These are phyloP conservation scores for Paedocypris micromegethes DNA, from an alignment of 2,797 vertebrate species.

Conservation along the genomic window DNA sequence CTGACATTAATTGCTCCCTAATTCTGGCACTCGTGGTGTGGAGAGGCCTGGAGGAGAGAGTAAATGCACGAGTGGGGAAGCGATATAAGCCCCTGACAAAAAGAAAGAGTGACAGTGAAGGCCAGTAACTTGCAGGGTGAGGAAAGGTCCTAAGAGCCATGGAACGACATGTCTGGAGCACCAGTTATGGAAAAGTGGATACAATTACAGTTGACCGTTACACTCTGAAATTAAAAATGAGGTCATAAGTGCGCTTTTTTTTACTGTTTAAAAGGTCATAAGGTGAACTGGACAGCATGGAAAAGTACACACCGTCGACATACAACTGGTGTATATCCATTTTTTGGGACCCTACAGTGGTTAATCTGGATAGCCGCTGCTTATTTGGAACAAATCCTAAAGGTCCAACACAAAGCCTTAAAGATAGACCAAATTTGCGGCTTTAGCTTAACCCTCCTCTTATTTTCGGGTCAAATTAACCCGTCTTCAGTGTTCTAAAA, in stretches of 20 bases:
- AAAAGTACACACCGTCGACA: constrained; percentile 3
- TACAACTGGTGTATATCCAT: too few relatives aligned
- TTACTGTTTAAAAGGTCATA: constrained; percentile 20
- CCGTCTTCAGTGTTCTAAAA: too few relatives aligned
- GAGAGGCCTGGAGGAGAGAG: constrained; percentile 47
- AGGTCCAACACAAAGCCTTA: too few relatives aligned
- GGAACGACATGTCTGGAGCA: constrained; percentile 20
- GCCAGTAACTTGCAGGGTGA: constrained; percentile 27
- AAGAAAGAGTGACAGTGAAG: constrained; percentile 43
- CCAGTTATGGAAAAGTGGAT: constrained; percentile 43
- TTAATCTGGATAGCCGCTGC: too few relatives aligned
- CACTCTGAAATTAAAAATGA: constrained; percentile 43
- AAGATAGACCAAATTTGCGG: too few relatives aligned
- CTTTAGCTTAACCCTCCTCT: too few relatives aligned
- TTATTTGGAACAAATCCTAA: too few relatives aligned
- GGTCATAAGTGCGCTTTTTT: constrained; percentile 31
- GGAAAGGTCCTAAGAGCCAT: constrained; percentile 6
- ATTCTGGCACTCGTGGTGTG: constrained; percentile 57
- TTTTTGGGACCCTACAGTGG: too few relatives aligned
- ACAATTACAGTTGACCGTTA: constrained; percentile 50
- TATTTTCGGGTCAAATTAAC: too few relatives aligned
- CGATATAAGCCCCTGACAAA: constrained; percentile 48
- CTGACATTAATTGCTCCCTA: constrained; percentile 65
- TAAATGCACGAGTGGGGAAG: constrained; percentile 47
- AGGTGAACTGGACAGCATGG: constrained; percentile 34